phyloP scores from a whole-genome alignment of 2,888 invertebrate genomes.

The Metellina segmentata region DNA sequence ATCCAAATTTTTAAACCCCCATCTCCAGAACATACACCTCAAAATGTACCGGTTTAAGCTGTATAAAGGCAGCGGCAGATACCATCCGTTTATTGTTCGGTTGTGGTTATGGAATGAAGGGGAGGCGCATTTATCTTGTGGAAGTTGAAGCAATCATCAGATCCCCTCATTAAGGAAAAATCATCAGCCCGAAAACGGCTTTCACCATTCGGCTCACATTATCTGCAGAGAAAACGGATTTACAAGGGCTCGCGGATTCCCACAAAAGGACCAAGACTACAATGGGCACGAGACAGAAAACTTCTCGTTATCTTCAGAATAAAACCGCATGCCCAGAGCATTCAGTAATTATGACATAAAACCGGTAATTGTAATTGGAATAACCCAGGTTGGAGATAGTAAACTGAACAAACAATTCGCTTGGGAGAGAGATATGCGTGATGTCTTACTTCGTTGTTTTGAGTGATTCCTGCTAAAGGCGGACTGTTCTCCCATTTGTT shows the following conservation, averaged over 20 bases:
- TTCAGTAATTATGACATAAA: not conserved
- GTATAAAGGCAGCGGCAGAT: not conserved
- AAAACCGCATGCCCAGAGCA: not conserved
- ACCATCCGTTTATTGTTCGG: not conserved
- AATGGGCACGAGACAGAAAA: not conserved
- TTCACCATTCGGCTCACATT: not conserved
- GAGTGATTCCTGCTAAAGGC: slow-evolving; percentile 84
- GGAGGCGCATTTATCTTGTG: not conserved
- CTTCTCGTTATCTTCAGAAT: not conserved
- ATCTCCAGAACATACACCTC: not conserved
- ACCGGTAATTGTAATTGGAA: not conserved
- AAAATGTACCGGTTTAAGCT: not conserved
- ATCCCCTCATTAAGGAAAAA: not conserved
- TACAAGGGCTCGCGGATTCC: not conserved
- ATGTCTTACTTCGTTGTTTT: slow-evolving; percentile 84
- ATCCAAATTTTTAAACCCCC: not conserved
- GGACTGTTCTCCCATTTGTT: slow-evolving; percentile 92
- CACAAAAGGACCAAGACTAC: too few species aligned
- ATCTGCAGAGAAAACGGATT: not conserved
- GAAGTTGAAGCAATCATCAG: not conserved
- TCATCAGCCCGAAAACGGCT: not conserved
- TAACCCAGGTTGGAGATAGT: too few species aligned
- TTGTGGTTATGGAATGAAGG: not conserved
- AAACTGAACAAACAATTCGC: not conserved
- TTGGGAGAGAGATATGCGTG: not conserved